Evolutionary conservation across 23 tunicate species (phyloP), one percentile per base, ranked within the genome.

Genomic region (Trididemnum clinides): DNA sequence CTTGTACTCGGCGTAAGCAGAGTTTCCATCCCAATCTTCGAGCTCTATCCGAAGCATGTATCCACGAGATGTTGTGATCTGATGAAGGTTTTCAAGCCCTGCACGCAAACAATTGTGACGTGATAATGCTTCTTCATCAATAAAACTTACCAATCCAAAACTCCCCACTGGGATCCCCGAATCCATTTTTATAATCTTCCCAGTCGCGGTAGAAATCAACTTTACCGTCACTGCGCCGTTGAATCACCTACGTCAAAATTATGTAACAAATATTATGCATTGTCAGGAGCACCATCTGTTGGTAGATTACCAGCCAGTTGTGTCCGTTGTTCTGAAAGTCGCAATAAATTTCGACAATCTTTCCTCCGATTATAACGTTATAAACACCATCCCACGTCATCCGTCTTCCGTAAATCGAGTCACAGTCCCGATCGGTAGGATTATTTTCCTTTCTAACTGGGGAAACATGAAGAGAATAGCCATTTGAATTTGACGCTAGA

Each of bases 381-480:
- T 70, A 70, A 35, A 70, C 76, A 4, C 76, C 76, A n/a, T 59
- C 25, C 66, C 66, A 59, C 66, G 25, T 59, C 66, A 59, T 59
- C 25, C 23, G 5, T 19, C 66, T 25, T n/a, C 23, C 66, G 25
- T 59, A 59, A 10, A 59, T 59, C 23, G 20, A 12, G 66, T 59
- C 66, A 59, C 66, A 59, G 22, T 59, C 66, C 15, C 15, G 54
- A 44, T 15, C 54, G 54, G 10, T 10, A 15, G 54, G 54, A 7
- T 7, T 10, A 7, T 10, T 10, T 7, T 10, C 12, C 10, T 7
- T 7, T 44, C 10, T 7, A 10, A 44, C 54, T 7, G 54, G 54
- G 15, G 15, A 15, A 44, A 7, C 15, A 10, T 44, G 54, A 15
- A 15, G 54, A 44, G 54, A 44, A 10, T 7, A 44, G 15, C 15